Conservation (phyloP, 35 echinoderm and acorn worm species). For the Eucidaris tribuloides region DNA sequence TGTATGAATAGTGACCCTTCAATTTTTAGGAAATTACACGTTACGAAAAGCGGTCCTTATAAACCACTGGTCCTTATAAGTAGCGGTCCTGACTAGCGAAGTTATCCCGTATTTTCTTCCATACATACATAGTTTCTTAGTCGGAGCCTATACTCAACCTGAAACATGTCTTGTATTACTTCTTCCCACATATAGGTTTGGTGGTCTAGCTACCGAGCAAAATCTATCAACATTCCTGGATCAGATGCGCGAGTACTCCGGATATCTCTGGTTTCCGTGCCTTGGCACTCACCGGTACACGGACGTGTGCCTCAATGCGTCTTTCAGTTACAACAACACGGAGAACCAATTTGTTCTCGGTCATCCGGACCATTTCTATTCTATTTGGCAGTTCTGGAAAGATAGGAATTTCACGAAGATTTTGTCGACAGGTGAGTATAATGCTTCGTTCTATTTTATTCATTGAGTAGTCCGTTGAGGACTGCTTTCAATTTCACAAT, state of each 20-base stretch:
- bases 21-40: too few species aligned
- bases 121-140: too few species aligned
- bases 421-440: constrained; percentile 7
- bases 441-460: not conserved
- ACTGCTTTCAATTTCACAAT: too few species aligned
- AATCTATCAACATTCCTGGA: not conserved
- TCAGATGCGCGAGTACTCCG: constrained; percentile 3
- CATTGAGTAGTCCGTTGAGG: not conserved
- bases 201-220: not conserved
- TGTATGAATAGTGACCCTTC: too few species aligned
- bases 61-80: too few species aligned
- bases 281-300: constrained; percentile 3
- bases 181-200: not conserved
- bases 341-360: constrained; percentile 24
- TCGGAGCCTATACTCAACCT: too few species aligned
- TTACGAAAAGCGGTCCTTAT: too few species aligned
- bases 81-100: too few species aligned
- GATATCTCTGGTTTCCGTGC: constrained; percentile 20
- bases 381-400: constrained; percentile 31
- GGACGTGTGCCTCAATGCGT: constrained; percentile 8
- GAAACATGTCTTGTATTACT: too few species aligned
- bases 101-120: too few species aligned
- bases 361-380: constrained; percentile 21
- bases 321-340: constrained; percentile 9
- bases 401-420: constrained; percentile 32